Evolutionary conservation across 1,140 invertebrate species (phyloP).

Genomic region (Drosophila paulistorum): DNA sequence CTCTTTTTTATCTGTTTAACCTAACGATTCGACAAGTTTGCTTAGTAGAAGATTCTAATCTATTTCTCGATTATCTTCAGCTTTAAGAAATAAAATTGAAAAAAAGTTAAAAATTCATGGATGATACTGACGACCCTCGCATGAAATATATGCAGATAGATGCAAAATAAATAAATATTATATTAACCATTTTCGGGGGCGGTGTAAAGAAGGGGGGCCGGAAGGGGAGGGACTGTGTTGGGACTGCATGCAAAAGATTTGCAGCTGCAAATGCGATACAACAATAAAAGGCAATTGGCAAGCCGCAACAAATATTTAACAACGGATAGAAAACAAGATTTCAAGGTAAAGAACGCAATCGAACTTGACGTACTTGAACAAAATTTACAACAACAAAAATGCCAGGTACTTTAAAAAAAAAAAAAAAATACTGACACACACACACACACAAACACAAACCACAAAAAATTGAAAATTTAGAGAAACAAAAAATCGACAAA

Average conservation of each 20-base stretch:
- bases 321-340: conserved; percentile 81
- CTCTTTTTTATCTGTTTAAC: no score
- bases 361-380: conserved; percentile 81
- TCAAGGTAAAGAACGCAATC: conserved; percentile 81
- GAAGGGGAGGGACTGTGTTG: not conserved
- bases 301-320: conserved; percentile 59
- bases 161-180: conserved; percentile 72
- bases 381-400: conserved; percentile 62
- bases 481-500: conserved; percentile 55
- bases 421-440: conserved; percentile 3
- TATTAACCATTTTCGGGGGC: conserved; percentile 55
- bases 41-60: no score
- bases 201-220: not conserved
- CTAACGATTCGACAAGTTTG: no score
- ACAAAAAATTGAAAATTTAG: conserved; percentile 11
- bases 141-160: no score
- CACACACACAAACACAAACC: no score
- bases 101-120: no score
- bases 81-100: no score
- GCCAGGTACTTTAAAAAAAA: conserved; percentile 26
- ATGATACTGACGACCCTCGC: no score
- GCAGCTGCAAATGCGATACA: conserved; percentile 61
- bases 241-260: conserved; percentile 68
- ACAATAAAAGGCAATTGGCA: conserved; percentile 55
- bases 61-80: no score